Conservation (phyloP, 1,140 invertebrate genomes). For the Drosophila leontia region DNA sequence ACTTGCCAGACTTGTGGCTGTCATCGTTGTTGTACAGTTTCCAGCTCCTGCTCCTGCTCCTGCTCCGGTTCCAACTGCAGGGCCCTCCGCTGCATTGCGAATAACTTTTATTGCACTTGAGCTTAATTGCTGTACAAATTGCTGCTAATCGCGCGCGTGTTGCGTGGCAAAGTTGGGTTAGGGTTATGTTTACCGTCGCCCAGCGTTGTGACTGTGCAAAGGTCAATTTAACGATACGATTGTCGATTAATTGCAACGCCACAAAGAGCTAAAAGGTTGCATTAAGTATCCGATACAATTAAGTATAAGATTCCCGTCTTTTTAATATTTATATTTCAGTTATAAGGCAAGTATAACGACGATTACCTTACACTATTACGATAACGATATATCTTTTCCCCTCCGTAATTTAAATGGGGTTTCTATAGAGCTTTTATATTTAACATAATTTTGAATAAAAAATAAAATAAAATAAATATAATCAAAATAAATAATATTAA, state of each 20-base stretch:
- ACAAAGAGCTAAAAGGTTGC: not conserved
- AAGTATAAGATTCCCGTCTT: not conserved
- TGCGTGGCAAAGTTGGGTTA: constrained; percentile 16
- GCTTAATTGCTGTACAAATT: constrained; percentile 61
- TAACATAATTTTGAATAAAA: no score
- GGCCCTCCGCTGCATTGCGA: constrained; percentile 7
- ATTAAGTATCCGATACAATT: not conserved
- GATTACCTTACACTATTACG: no score
- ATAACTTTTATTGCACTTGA: constrained; percentile 41
- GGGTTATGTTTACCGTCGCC: constrained; percentile 9
- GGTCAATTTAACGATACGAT: not conserved
- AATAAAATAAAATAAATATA: no score
- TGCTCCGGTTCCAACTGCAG: not conserved
- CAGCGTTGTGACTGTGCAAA: constrained; percentile 9
- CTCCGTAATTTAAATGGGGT: no score
- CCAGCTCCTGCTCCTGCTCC: not conserved
- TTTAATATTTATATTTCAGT: no score
- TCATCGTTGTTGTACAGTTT: constrained; percentile 24
- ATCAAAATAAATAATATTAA: no score
- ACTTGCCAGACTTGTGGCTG: constrained; percentile 26
- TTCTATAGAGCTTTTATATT: no score
- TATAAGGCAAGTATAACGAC: no score
- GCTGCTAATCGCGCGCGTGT: constrained; percentile 50
- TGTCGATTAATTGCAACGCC: not conserved
- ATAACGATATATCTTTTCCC: no score